A percentile compares a stretch with the other conserved stretches of the same genome.
Conservation (phyloP, 1,140 invertebrate species). For the Portunus trituberculatus region DNA sequence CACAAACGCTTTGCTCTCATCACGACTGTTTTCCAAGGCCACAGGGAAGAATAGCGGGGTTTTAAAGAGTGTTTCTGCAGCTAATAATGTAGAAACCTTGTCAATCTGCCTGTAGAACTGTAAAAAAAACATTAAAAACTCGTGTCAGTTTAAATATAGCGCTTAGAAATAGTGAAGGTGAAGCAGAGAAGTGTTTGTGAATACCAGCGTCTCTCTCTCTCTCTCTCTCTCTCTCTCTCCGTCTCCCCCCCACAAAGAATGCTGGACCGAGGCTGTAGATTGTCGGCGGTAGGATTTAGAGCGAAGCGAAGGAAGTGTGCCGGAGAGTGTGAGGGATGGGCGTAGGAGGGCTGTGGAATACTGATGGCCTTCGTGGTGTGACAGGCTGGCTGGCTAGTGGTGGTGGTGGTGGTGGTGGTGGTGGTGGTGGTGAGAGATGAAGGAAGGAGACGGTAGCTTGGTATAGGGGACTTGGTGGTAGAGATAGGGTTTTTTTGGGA, state of each 20-base stretch:
- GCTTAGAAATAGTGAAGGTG: too few species aligned
- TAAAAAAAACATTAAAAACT: too few species aligned
- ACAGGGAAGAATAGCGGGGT: too few species aligned
- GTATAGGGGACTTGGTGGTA: neutral
- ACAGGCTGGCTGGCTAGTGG: neutral
- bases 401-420: neutral
- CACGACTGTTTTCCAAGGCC: too few species aligned
- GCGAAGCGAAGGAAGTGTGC: neutral
- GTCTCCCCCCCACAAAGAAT: neutral
- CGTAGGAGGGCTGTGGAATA: neutral
- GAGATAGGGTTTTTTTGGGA: too few species aligned
- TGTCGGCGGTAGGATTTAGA: neutral
- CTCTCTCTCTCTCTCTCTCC: neutral
- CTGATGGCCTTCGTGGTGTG: neutral
- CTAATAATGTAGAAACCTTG: too few species aligned
- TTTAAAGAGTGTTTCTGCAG: too few species aligned
- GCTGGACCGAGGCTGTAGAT: neutral
- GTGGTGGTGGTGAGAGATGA: neutral
- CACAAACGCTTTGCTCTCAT: too few species aligned
- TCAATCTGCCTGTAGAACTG: too few species aligned
- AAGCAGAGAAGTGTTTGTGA: too few species aligned
- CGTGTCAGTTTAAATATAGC: too few species aligned
- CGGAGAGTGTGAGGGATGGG: neutral
- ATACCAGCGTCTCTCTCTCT: neutral
- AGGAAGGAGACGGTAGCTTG: neutral